These are phyloP conservation scores for Paraescarpia echinospica DNA, from an alignment of 1,140 invertebrate genomes.

Conservation along the genomic window DNA sequence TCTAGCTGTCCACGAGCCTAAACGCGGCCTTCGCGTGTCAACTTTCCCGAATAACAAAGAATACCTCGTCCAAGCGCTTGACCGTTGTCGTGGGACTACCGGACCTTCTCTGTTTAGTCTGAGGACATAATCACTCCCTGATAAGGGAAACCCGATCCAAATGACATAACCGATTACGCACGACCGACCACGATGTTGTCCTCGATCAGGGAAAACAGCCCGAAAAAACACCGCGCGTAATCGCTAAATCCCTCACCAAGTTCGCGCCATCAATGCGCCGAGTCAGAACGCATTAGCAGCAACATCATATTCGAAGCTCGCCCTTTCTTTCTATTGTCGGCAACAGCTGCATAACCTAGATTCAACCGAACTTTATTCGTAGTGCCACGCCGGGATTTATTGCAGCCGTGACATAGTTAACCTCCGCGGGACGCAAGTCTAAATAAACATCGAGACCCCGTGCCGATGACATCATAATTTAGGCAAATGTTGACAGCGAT, in stretches of 20 bases:
- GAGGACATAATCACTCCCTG: background rate
- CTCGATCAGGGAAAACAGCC: background rate
- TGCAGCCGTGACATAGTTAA: background rate
- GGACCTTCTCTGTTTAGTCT: background rate
- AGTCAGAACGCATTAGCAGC: background rate
- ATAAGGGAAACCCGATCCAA: background rate
- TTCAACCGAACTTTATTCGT: background rate
- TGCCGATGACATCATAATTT: background rate
- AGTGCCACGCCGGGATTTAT: background rate
- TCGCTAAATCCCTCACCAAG: background rate
- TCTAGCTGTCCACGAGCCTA: too few relatives aligned
- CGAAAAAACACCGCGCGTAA: background rate
- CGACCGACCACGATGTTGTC: background rate
- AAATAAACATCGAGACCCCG: background rate
- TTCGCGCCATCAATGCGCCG: background rate
- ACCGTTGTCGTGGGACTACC: background rate
- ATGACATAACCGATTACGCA: background rate
- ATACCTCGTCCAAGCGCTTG: background rate
- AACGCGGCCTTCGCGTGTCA: background rate
- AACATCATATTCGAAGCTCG: background rate
- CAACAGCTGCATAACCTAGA: background rate
- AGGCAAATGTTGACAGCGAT: background rate
- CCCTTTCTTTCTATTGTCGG: background rate
- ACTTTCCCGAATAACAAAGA: background rate
- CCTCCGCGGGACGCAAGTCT: background rate